Conservation (phyloP, 1,140 invertebrate species). For the Diuraphis noxia region DNA sequence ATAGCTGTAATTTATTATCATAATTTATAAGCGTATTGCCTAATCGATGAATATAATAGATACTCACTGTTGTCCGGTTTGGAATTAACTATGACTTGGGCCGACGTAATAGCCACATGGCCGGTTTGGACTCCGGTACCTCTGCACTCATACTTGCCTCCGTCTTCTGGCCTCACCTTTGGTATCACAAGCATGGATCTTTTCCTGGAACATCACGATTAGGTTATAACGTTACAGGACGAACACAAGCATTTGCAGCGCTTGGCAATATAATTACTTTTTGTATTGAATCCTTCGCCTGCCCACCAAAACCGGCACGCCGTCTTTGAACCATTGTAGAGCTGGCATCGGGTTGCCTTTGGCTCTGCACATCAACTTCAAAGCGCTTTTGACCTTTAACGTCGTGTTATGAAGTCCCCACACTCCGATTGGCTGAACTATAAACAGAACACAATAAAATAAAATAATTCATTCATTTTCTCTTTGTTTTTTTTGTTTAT, state of each 20-base stretch:
- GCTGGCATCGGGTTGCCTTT: constrained; percentile 59
- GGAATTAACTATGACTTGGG: constrained; percentile 56
- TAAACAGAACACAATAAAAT: constrained; percentile 10
- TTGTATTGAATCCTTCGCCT: constrained; percentile 59
- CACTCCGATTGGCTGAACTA: constrained; percentile 58
- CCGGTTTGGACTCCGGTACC: constrained; percentile 60
- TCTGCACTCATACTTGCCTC: constrained; percentile 75
- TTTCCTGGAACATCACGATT: constrained; percentile 63
- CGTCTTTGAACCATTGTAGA: constrained; percentile 60
- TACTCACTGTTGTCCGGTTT: constrained; percentile 58
- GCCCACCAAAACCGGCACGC: constrained; percentile 57
- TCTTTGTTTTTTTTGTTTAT: background rate
- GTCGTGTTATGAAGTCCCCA: constrained; percentile 58
- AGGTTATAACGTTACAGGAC: background rate
- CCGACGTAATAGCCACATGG: constrained; percentile 55
- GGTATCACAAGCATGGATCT: constrained; percentile 77
- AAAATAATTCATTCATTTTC: background rate
- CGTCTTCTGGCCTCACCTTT: constrained; percentile 70
- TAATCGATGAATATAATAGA: background rate
- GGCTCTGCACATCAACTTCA: constrained; percentile 58
- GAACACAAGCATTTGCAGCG: background rate
- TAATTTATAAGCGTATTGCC: background rate
- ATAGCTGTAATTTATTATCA: background rate
- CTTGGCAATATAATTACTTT: constrained; percentile 57
- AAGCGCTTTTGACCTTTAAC: constrained; percentile 57